Percentiles rank a stretch among this genome's conserved stretches.
Evolutionary conservation across 2,888 invertebrate species (phyloP).

Genomic region (Lacanobia oleracea): DNA sequence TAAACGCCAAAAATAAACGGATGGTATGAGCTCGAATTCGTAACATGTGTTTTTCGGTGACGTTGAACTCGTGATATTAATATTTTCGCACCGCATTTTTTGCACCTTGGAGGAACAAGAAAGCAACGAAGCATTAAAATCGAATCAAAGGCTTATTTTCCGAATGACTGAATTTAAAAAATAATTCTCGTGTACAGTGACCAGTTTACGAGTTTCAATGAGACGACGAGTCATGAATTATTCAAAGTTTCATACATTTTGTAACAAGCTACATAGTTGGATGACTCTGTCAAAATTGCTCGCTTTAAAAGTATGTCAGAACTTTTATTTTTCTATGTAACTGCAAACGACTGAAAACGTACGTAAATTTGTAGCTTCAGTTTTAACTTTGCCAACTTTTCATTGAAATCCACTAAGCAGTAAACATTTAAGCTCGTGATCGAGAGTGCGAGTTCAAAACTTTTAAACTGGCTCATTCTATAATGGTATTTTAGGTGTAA

Average conservation of each 20-base stretch:
- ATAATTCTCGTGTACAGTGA: neutral
- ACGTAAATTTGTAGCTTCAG: neutral
- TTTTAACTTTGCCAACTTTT: neutral
- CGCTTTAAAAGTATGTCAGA: conserved; percentile 1
- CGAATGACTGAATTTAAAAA: neutral
- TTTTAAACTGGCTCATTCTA: neutral
- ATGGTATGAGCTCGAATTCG: no score
- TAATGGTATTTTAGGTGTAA: neutral
- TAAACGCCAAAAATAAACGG: no score
- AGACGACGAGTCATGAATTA: neutral
- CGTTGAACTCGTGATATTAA: no score
- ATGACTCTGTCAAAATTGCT: neutral
- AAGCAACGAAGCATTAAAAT: no score
- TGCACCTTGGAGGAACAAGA: no score
- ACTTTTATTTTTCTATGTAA: conserved; percentile 10
- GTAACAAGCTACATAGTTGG: neutral
- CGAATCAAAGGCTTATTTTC: no score
- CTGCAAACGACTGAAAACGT: neutral
- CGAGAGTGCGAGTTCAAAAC: neutral
- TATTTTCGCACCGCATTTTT: no score
- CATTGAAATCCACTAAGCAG: neutral
- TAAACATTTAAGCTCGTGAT: neutral
- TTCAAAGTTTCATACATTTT: conserved; percentile 7
- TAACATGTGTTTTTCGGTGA: no score
- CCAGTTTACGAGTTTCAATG: neutral